A percentile compares a stretch with the other conserved stretches of the same genome.
Conservation (phyloP, 2,113 vertebrate species). For the Prietella phreatophila region DNA sequence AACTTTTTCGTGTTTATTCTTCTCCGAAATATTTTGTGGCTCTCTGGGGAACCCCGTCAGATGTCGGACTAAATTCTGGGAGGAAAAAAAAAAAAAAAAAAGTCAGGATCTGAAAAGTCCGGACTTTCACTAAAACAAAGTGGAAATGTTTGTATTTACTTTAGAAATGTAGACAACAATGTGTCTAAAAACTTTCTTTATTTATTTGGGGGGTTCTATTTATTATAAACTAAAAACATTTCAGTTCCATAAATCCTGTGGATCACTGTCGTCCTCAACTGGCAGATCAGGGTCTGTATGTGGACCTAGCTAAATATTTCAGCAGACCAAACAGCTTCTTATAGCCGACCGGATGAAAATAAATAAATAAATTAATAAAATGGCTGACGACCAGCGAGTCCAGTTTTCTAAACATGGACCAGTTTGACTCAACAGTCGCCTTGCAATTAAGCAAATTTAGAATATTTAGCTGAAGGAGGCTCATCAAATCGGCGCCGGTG, state of each 20-base stretch:
- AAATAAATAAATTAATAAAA: neutral
- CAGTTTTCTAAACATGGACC: neutral
- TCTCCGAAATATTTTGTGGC: neutral
- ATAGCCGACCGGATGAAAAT: neutral
- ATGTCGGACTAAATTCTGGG: neutral
- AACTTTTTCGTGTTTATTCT: neutral
- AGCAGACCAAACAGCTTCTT: neutral
- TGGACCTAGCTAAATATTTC: neutral
- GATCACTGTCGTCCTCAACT: neutral
- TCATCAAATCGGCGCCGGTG: neutral
- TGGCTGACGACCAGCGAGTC: neutral
- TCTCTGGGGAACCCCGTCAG: neutral
- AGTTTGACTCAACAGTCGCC: neutral
- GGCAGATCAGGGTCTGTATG: neutral
- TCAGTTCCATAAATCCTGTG: neutral
- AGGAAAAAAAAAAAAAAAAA: neutral
- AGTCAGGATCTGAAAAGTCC: neutral
- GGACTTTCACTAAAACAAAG: neutral
- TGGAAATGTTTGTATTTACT: neutral
- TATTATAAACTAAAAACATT: too few relatives aligned
- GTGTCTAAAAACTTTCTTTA: too few relatives aligned
- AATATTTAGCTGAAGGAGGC: neutral
- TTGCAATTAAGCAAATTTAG: neutral
- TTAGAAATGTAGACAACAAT: neutral
- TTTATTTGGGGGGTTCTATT: too few relatives aligned